A percentile compares a stretch with the other conserved stretches of the same genome.
Evolutionary conservation across 2,888 invertebrate genomes (phyloP).

Genomic region (Gastracanthus pulcherrimus): DNA sequence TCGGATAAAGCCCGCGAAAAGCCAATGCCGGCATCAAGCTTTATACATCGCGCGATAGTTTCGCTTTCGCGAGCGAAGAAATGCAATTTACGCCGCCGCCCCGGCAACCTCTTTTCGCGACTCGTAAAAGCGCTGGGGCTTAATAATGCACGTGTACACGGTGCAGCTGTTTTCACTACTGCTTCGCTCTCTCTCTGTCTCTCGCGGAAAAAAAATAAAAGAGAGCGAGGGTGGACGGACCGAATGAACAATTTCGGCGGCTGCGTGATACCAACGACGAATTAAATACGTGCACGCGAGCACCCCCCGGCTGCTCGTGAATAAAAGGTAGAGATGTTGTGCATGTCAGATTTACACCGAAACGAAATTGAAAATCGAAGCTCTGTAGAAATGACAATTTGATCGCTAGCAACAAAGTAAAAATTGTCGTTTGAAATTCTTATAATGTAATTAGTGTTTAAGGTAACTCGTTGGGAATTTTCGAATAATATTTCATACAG

Average conservation of each 20-base stretch:
- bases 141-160: no score
- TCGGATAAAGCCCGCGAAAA: neutral
- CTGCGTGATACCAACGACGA: neutral
- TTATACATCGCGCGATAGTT: neutral
- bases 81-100: neutral
- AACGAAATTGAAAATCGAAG: neutral
- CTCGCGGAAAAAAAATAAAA: neutral
- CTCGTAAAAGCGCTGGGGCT: no score
- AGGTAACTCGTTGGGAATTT: no score
- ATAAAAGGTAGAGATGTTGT: neutral
- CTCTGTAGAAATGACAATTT: neutral
- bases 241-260: neutral
- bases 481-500: no score
- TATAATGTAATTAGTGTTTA: no score
- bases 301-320: neutral
- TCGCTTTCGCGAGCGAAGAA: conserved; percentile 8
- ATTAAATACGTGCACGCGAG: neutral
- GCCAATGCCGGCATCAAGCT: neutral
- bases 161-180: no score
- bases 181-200: no score
- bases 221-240: neutral
- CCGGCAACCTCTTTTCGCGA: neutral
- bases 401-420: no score
- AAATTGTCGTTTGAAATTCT: no score
- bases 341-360: neutral